These are phyloP conservation scores for Torymus texanus DNA, from an alignment of 2,888 invertebrate species.

Conservation along the genomic window DNA sequence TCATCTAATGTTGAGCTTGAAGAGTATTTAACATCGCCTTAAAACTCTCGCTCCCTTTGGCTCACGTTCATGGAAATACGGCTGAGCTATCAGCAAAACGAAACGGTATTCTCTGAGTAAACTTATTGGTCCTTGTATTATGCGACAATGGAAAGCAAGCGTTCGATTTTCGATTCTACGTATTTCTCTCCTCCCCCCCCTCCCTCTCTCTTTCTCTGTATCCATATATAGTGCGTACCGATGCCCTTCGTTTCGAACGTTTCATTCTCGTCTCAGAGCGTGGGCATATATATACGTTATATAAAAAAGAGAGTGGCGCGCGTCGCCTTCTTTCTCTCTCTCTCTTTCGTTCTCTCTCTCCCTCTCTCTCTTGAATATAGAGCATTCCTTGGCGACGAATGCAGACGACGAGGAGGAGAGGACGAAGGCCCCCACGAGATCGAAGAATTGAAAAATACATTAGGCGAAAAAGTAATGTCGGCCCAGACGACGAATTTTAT, in stretches of 20 bases:
- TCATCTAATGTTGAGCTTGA: no score
- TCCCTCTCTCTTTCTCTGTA: background rate
- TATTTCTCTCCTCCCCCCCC: background rate
- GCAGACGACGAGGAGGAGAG: background rate
- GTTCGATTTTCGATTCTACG: slow-evolving; percentile 30
- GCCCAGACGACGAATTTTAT: slow-evolving; percentile 53
- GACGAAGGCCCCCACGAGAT: slow-evolving; percentile 16
- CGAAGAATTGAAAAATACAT: slow-evolving; percentile 55
- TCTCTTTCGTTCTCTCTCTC: background rate
- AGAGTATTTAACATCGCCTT: background rate
- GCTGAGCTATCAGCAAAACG: background rate
- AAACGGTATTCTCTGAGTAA: slow-evolving; percentile 1
- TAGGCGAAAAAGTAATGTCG: slow-evolving; percentile 53
- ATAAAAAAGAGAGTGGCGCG: background rate
- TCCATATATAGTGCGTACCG: background rate
- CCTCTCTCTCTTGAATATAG: slow-evolving; percentile 2
- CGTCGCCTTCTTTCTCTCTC: background rate
- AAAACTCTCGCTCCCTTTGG: background rate
- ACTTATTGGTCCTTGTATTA: slow-evolving; percentile 34
- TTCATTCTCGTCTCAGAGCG: slow-evolving; percentile 19
- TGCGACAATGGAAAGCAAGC: slow-evolving; percentile 31
- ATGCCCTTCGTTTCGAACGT: slow-evolving; percentile 14
- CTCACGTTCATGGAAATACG: background rate
- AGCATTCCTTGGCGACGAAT: slow-evolving; percentile 3
- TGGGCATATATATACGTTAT: background rate